These are phyloP conservation scores for Porites cylindrica DNA, from an alignment of 92 coral and sea anemone species.

Conservation along the genomic window DNA sequence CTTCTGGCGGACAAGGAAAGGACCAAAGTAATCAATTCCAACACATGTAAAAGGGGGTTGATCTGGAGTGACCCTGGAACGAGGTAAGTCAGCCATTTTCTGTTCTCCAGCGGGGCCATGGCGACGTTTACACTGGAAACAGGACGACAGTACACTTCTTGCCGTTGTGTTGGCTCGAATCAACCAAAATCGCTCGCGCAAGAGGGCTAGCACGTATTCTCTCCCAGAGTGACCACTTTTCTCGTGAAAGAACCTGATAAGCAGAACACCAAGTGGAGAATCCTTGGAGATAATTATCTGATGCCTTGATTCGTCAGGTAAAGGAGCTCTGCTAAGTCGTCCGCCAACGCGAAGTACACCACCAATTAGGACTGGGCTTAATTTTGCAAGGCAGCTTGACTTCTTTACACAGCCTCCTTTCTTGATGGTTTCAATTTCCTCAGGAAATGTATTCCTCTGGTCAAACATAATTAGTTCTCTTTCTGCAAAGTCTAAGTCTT, in stretches of 20 bases:
- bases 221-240: slow-evolving; percentile 63
- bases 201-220: slow-evolving; percentile 49
- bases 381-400: slow-evolving; percentile 2
- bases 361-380: slow-evolving; percentile 27
- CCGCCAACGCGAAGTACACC: slow-evolving; percentile 59
- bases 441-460: background rate
- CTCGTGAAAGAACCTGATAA: slow-evolving; percentile 32
- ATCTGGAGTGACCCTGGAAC: too few relatives aligned
- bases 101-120: background rate
- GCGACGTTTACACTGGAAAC: slow-evolving; percentile 37
- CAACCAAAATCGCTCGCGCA: slow-evolving; percentile 48
- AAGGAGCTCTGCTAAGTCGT: slow-evolving; percentile 48
- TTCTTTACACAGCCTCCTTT: slow-evolving; percentile 16
- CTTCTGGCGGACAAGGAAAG: slow-evolving; percentile 1
- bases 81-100: too few relatives aligned
- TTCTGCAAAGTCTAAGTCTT: slow-evolving; percentile 40
- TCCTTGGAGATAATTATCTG: slow-evolving; percentile 55
- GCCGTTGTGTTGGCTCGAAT: slow-evolving; percentile 31
- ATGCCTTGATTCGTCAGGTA: slow-evolving; percentile 43
- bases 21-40: slow-evolving; percentile 19
- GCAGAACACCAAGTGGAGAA: slow-evolving; percentile 24
- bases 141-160: slow-evolving; percentile 24
- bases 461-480: slow-evolving; percentile 17
- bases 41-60: slow-evolving; percentile 2
- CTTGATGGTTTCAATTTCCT: background rate